phyloP scores from a whole-genome alignment of 2,113 vertebrate genomes.

The Phalacrocorax carbo region DNA sequence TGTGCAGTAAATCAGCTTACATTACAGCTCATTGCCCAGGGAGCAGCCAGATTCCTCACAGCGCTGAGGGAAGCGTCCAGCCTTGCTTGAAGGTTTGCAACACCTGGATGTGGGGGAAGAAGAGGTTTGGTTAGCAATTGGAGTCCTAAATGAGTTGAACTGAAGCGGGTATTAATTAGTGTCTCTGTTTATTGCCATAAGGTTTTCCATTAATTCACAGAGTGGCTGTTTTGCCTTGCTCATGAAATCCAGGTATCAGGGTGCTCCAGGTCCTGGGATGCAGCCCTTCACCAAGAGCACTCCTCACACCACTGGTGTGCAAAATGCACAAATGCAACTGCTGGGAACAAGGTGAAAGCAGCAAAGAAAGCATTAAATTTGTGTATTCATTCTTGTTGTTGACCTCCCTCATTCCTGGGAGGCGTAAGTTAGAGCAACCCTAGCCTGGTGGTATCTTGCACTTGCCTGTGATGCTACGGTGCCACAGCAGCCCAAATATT shows the following conservation, averaged over 20 bases:
- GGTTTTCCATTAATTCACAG: background rate
- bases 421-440: background rate
- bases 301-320: background rate
- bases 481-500: background rate
- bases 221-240: background rate
- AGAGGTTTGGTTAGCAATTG: background rate
- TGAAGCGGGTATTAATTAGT: background rate
- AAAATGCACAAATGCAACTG: background rate
- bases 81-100: background rate
- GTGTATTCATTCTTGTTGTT: background rate
- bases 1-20: background rate
- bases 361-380: background rate
- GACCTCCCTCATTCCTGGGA: background rate
- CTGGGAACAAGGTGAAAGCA: background rate
- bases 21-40: background rate
- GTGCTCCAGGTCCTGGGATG: background rate
- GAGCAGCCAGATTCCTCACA: fast-evolving
- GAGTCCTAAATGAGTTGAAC: background rate
- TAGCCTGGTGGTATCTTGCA: background rate
- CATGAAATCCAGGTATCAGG: background rate
- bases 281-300: background rate
- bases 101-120: background rate
- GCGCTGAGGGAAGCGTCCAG: background rate
- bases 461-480: fast-evolving
- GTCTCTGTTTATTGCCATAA: background rate